These are phyloP conservation scores for Phyllotis vaccarum DNA, from an alignment of 2,797 vertebrate species.

Conservation along the genomic window DNA sequence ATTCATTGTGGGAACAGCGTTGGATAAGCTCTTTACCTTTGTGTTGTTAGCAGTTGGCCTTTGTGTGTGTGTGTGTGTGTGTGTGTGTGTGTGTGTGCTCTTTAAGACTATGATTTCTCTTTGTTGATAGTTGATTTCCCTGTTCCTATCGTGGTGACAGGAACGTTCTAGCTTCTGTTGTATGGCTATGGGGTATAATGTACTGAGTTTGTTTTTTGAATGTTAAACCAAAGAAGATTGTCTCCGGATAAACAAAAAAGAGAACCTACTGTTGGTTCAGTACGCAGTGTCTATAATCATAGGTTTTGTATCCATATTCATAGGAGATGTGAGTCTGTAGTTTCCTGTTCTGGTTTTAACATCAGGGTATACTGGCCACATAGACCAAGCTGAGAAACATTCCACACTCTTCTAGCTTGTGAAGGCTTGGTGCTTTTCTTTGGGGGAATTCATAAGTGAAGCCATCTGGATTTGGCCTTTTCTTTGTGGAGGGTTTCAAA, in stretches of 20 bases:
- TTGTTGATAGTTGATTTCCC: not conserved
- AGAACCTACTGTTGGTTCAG: not conserved
- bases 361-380: not conserved
- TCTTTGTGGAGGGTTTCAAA: not conserved
- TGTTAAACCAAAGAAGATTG: not conserved
- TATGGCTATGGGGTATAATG: not conserved
- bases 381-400: not conserved
- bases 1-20: not conserved
- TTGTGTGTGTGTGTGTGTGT: not conserved
- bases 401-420: not conserved
- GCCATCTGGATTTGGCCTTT: not conserved
- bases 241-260: not conserved
- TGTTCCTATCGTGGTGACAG: not conserved
- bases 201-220: not conserved
- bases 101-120: not conserved
- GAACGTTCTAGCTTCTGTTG: not conserved
- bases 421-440: not conserved
- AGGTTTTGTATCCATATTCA: not conserved
- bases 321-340: not conserved
- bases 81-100: too few relatives aligned
- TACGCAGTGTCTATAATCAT: not conserved
- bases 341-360: not conserved
- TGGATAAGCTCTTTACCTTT: not conserved
- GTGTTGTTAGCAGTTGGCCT: not conserved
- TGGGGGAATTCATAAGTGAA: not conserved